Evolutionary conservation across 2,888 invertebrate genomes (phyloP).

Genomic region (Sphaerophoria taeniata): DNA sequence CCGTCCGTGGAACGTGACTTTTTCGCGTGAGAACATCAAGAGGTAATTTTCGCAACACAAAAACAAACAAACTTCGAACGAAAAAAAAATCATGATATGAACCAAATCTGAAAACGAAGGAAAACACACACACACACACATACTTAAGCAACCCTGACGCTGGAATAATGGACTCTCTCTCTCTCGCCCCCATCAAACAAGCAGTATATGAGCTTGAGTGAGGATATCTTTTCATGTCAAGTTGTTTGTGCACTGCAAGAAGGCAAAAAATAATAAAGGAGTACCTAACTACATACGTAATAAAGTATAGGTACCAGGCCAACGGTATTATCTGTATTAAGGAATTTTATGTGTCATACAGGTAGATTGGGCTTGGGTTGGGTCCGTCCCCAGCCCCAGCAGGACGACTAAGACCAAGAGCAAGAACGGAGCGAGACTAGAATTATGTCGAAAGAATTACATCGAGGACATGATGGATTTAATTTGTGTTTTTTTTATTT

Average conservation of each 20-base stretch:
- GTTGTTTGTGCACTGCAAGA: conserved; percentile 30
- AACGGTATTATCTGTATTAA: conserved; percentile 20
- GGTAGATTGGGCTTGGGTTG: not conserved
- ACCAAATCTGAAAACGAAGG: not conserved
- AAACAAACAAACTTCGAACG: conserved; percentile 12
- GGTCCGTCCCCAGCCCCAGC: too few species aligned
- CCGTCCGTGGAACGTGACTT: conserved; percentile 73
- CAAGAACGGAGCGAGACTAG: not conserved
- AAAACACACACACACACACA: conserved; percentile 20
- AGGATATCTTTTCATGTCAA: conserved; percentile 54
- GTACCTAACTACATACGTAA: not conserved
- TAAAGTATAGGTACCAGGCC: not conserved
- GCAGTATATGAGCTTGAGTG: conserved; percentile 8
- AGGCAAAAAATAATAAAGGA: conserved; percentile 10
- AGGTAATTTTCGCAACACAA: conserved; percentile 53
- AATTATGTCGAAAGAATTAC: conserved; percentile 44
- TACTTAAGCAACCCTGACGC: conserved; percentile 2
- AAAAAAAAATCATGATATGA: not conserved
- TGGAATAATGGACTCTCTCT: conserved; percentile 43
- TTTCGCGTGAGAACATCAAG: conserved; percentile 71
- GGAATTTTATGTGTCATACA: conserved; percentile 40
- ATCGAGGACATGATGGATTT: conserved; percentile 47
- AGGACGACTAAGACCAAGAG: too few species aligned
- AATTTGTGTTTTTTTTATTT: conserved; percentile 41
- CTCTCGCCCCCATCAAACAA: not conserved